phyloP scores from a whole-genome alignment of 1,140 invertebrate species.

The Papilio dardanus region DNA sequence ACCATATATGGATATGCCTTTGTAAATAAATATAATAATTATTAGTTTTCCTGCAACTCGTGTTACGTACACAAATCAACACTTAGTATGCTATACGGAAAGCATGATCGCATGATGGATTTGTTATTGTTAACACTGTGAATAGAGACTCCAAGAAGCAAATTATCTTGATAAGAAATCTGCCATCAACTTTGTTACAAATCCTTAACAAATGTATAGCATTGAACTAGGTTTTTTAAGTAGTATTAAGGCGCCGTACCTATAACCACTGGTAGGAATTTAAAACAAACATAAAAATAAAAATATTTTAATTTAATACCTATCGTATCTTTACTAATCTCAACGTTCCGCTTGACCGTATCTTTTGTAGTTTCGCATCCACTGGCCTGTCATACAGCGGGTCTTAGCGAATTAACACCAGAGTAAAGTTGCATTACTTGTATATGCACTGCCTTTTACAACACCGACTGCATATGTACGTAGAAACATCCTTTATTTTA shows the following conservation, averaged over 20 bases:
- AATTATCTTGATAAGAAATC: not conserved
- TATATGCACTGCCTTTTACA: conserved; percentile 47
- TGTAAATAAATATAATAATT: not conserved
- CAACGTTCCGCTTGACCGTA: conserved; percentile 46
- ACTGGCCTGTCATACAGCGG: conserved; percentile 64
- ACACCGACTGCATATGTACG: conserved; percentile 40
- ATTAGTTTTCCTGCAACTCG: not conserved
- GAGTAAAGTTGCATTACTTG: conserved; percentile 55
- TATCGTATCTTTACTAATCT: conserved; percentile 46
- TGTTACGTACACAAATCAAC: not conserved
- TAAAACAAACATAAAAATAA: not conserved
- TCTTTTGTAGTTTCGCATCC: conserved; percentile 66
- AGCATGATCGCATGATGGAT: no score
- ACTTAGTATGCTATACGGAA: not conserved
- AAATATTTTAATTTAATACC: not conserved
- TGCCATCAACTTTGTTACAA: not conserved
- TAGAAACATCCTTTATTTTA: conserved; percentile 5
- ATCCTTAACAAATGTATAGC: not conserved
- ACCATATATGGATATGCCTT: conserved; percentile 50
- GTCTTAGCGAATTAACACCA: conserved; percentile 71
- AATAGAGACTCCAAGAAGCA: not conserved
- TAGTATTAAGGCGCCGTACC: not conserved
- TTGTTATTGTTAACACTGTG: no score
- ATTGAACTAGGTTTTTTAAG: not conserved
- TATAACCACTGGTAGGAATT: not conserved